Base-by-base conservation (phyloP, 2,888 invertebrate species). In the Thymelicus sylvestris region DNA sequence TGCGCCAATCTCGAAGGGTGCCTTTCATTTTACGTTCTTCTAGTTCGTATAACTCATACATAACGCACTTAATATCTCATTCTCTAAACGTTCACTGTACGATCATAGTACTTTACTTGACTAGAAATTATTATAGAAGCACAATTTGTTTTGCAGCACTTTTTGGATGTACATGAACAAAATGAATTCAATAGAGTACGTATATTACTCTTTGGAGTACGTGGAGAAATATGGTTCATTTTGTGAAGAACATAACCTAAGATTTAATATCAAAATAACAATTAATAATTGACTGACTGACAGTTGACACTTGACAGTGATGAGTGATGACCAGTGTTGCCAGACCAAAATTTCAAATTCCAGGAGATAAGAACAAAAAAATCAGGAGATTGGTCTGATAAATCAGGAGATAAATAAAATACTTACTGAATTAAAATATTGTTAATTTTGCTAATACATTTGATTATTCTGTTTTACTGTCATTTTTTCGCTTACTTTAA, bases 1-100 rank as follows among this genome's bases (percentile, higher is more conserved):
- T 96, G 79, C 98, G 96, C 98, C 98, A 98, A 85, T 98, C 98
- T 76, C 96, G 95, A 73, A 96, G 82, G 41, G 90, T 90, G 73
- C 92, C 93, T 82, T 83, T 91, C 93, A 94, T 94, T 80, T 86
- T 91, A 75, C 81, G 86, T 76, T 94, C 93, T 83, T 93, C 92
- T 41, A 88, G 83, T 75, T 92, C 92, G 84, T 90, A 86, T 77
- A 83, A 84, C 79, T 93, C 91, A 84, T 92, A 88, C 94, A 94
- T 93, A 87, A 86, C 86, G 78, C 86, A 82, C 62, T 61, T 77
- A 73, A 73, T 82, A 85, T 78, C 80, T 80, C 87, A 87, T 88
- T 73, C 72, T 77, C 72, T 74, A 66, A 74, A 65, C 60, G 24
- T 41, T 64, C 44, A 50, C 15, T 8, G 38, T 24, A 19, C 47